phyloP scores from a whole-genome alignment of 1,140 invertebrate genomes.

The Tetragnatha versicolor region DNA sequence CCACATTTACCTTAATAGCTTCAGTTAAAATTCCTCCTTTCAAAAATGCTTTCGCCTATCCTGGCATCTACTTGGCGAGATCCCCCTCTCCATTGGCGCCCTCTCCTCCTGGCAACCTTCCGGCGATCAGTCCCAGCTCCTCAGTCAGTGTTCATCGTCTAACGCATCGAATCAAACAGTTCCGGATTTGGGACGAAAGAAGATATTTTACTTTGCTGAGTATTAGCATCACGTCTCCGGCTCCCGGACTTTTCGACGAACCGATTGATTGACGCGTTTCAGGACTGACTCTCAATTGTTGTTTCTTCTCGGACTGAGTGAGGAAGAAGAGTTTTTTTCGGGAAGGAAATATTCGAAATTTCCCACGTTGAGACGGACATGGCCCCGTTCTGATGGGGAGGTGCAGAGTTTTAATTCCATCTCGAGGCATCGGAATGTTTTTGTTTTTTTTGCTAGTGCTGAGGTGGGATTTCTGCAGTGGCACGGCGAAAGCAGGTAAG shows the following conservation, averaged over 20 bases:
- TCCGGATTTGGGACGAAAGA: background rate
- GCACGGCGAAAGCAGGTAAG: conserved; percentile 32
- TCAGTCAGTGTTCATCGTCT: conserved; percentile 34
- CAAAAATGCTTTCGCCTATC: too few species aligned
- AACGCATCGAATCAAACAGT: conserved; percentile 24
- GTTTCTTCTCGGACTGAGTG: background rate
- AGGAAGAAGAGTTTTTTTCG: too few species aligned
- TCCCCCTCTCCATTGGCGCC: conserved; percentile 26
- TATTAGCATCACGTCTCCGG: background rate
- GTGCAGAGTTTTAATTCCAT: background rate
- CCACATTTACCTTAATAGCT: too few species aligned
- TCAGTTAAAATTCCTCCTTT: too few species aligned
- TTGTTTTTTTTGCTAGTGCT: background rate
- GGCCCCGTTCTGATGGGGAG: conserved; percentile 16
- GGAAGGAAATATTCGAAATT: too few species aligned
- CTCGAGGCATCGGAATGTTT: conserved; percentile 7
- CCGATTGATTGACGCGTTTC: background rate
- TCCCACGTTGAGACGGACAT: too few species aligned
- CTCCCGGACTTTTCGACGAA: background rate
- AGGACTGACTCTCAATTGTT: background rate
- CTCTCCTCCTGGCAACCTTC: conserved; percentile 17
- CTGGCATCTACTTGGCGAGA: conserved; percentile 36
- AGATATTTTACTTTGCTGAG: conserved; percentile 13
- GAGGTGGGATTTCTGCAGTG: conserved; percentile 6
- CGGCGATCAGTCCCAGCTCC: background rate